phyloP scores from a whole-genome alignment of 1,140 invertebrate species.

The Sarcophaga bullata region DNA sequence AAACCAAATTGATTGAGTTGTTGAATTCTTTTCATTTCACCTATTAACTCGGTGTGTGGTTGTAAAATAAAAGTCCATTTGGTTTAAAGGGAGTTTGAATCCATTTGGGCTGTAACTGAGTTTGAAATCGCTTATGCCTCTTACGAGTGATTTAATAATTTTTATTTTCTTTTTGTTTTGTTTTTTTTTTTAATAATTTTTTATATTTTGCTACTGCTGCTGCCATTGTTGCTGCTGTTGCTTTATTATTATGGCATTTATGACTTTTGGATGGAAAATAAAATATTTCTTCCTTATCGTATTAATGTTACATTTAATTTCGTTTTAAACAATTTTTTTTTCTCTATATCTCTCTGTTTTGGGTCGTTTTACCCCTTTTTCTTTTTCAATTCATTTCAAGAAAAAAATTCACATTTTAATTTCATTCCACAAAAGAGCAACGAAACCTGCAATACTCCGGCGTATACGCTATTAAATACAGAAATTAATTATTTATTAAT shows the following conservation, averaged over 20 bases:
- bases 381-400: no score
- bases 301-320: background rate
- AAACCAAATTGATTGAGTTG: no score
- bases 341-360: background rate
- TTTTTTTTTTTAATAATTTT: background rate
- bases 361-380: no score
- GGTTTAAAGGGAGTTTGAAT: no score
- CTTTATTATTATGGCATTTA: background rate
- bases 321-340: constrained; percentile 4
- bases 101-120: no score
- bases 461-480: background rate
- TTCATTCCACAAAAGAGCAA: no score
- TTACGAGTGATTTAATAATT: background rate
- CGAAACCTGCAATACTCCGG: background rate
- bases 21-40: no score
- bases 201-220: background rate
- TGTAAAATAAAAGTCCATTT: no score
- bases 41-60: no score
- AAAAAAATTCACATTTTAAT: background rate
- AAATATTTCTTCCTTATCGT: background rate
- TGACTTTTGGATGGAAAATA: constrained; percentile 1
- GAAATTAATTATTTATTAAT: background rate
- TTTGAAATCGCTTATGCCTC: background rate
- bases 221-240: background rate
- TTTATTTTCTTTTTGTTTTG: background rate